Evolutionary conservation across 1,140 invertebrate species (phyloP).

Genomic region (Coenobita brevimanus): DNA sequence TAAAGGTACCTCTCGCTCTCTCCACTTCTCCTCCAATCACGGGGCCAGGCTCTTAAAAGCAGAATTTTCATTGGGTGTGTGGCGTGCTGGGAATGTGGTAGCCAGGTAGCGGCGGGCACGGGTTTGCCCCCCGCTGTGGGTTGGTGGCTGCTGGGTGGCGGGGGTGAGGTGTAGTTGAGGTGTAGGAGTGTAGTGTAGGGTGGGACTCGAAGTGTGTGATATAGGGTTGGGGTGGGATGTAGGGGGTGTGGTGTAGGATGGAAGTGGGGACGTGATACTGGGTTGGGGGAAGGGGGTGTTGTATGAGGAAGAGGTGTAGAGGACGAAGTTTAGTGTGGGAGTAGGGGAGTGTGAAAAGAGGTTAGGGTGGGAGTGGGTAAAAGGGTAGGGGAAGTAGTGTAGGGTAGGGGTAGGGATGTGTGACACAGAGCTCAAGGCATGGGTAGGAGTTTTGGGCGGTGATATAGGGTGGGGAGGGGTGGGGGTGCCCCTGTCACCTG

Average conservation of each 20-base stretch:
- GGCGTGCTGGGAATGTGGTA: neutral
- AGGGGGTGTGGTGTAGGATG: neutral
- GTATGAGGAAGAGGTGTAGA: too few species aligned
- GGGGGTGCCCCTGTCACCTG: too few species aligned
- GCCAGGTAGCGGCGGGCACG: neutral
- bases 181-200: neutral
- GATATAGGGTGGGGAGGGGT: too few species aligned
- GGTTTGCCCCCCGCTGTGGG: conserved; percentile 37
- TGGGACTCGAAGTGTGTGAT: neutral
- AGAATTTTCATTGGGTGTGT: conserved; percentile 16
- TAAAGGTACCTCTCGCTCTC: neutral
- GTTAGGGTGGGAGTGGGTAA: too few species aligned
- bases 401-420: too few species aligned
- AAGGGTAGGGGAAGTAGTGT: too few species aligned
- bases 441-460: too few species aligned
- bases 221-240: neutral
- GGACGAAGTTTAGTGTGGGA: too few species aligned
- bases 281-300: too few species aligned
- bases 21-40: conserved; percentile 19
- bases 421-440: too few species aligned
- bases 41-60: neutral
- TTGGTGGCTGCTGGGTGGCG: conserved; percentile 42
- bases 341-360: too few species aligned
- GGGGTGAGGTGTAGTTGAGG: too few species aligned
- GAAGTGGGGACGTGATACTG: neutral